Percentiles rank a stretch among this genome's conserved stretches.
phyloP scores from a whole-genome alignment of 2,113 vertebrate genomes.

The Athene noctua region DNA sequence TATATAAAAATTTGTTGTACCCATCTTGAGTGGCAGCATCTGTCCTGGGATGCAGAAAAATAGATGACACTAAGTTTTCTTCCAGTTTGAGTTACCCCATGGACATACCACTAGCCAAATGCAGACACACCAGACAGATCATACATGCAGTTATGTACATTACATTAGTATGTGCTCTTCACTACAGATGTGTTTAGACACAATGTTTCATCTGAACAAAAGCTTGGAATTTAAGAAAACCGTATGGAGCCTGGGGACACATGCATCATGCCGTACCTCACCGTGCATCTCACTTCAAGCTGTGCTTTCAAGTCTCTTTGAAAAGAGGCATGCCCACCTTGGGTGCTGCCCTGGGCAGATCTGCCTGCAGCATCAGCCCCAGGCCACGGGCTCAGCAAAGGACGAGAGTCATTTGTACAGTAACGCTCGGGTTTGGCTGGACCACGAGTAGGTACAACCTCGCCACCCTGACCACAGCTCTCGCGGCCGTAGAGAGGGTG shows the following conservation, averaged over 20 bases:
- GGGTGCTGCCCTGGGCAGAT: background rate
- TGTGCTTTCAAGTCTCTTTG: background rate
- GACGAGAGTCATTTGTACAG: accelerated
- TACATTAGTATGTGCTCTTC: background rate
- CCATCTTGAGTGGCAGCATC: background rate
- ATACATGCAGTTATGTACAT: accelerated
- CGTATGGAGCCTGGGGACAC: background rate
- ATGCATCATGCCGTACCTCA: accelerated
- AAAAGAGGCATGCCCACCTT: too few species aligned
- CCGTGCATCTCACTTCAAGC: background rate
- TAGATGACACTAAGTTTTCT: background rate
- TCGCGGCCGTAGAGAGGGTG: accelerated
- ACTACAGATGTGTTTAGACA: background rate
- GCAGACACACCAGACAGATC: accelerated
- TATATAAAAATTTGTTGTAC: background rate
- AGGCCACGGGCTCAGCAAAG: accelerated
- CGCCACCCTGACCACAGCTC: too few species aligned
- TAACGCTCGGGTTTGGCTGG: accelerated
- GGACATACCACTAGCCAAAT: background rate
- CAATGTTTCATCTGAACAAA: background rate
- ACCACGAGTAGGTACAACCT: accelerated
- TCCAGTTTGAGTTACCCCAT: background rate
- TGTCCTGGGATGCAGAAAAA: background rate
- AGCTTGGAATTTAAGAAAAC: background rate
- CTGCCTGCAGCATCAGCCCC: too few species aligned